Conservation (phyloP, 2,113 vertebrate species). For the Saguinus midas region DNA sequence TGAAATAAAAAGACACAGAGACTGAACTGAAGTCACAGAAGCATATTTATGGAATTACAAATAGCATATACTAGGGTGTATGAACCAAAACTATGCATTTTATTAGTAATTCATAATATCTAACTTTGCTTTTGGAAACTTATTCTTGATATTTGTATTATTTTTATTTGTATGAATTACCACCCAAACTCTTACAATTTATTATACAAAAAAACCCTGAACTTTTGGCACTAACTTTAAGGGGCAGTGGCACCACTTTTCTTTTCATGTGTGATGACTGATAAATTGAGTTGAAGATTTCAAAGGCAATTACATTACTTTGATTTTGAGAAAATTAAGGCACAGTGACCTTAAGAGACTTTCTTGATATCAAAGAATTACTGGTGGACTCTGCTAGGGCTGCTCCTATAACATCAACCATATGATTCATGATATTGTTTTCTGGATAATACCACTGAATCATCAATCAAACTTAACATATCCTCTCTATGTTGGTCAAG, state of each 20-base stretch:
- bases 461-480: slow-evolving; percentile 21
- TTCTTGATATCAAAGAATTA: background rate
- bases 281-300: background rate
- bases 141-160: background rate
- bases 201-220: background rate
- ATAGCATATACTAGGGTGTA: background rate
- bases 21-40: slow-evolving; percentile 9
- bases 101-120: background rate
- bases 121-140: slow-evolving; percentile 25
- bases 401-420: background rate
- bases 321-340: background rate
- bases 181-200: background rate
- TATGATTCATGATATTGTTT: background rate
- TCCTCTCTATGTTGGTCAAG: slow-evolving; percentile 80
- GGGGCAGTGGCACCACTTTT: rapidly evolving
- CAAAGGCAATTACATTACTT: background rate
- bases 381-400: background rate
- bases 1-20: slow-evolving; percentile 16
- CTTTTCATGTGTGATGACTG: background rate
- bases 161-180: slow-evolving; percentile 32
- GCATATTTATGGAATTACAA: background rate
- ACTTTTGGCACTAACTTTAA: background rate
- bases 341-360: background rate
- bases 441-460: background rate
- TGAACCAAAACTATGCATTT: background rate